phyloP scores from a whole-genome alignment of 2,888 invertebrate species.

The Crocallis elinguaria region DNA sequence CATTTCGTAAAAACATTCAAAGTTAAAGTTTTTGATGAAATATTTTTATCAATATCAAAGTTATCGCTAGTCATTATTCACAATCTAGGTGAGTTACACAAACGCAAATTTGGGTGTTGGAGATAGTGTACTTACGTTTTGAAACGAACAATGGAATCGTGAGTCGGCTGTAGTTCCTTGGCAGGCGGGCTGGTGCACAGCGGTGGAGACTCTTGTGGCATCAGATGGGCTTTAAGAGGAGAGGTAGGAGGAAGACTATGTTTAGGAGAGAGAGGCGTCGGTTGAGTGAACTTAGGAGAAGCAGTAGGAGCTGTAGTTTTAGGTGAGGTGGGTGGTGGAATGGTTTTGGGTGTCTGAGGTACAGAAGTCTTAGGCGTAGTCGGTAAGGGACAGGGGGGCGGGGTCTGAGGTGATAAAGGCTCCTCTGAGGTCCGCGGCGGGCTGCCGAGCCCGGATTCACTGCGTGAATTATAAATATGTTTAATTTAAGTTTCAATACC shows the following conservation, averaged over 20 bases:
- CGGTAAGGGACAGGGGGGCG: constrained; percentile 51
- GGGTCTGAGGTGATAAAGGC: constrained; percentile 68
- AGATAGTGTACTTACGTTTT: constrained; percentile 73
- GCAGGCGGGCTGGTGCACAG: constrained; percentile 74
- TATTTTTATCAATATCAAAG: constrained; percentile 25
- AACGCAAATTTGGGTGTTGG: constrained; percentile 28
- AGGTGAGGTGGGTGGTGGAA: constrained; percentile 41
- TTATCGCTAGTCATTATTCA: constrained; percentile 8
- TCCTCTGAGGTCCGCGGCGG: constrained; percentile 76
- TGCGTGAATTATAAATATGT: constrained; percentile 38
- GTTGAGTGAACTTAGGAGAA: constrained; percentile 36
- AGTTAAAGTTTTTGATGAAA: background rate
- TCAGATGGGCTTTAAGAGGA: constrained; percentile 43
- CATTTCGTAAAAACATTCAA: background rate
- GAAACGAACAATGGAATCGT: constrained; percentile 74
- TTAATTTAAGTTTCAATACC: constrained; percentile 17
- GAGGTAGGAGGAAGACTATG: constrained; percentile 44
- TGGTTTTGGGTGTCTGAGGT: constrained; percentile 31
- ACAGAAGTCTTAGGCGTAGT: constrained; percentile 35
- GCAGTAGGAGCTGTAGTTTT: constrained; percentile 42
- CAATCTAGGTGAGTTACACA: constrained; percentile 28
- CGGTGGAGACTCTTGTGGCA: constrained; percentile 65
- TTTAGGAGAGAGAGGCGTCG: constrained; percentile 16
- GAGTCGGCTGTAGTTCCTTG: constrained; percentile 65
- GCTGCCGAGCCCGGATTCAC: constrained; percentile 78